Percentiles rank a stretch among this genome's conserved stretches.
Conservation (phyloP, 1,140 invertebrate species). For the Drosophila chauvacae region DNA sequence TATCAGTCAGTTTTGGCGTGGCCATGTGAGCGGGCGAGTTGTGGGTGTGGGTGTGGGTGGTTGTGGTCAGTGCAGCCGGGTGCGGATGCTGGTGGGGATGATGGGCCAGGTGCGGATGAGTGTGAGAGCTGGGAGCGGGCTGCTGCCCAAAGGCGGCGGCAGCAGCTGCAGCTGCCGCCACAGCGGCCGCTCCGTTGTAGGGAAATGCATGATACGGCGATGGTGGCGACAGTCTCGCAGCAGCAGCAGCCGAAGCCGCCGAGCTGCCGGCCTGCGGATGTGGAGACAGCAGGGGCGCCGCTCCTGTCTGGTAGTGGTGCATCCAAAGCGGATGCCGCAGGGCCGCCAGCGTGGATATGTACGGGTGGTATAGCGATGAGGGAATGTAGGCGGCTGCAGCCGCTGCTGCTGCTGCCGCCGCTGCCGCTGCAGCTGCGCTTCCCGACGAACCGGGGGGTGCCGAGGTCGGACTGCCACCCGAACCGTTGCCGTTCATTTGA, state of each 20-base stretch:
- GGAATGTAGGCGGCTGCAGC: slow-evolving; percentile 81
- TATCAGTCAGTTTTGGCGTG: slow-evolving; percentile 81
- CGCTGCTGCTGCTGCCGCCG: slow-evolving; percentile 60
- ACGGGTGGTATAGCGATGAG: slow-evolving; percentile 83
- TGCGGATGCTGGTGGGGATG: slow-evolving; percentile 60
- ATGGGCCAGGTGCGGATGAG: slow-evolving; percentile 61
- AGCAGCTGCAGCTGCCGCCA: slow-evolving; percentile 72
- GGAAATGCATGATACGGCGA: slow-evolving; percentile 75
- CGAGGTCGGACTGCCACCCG: slow-evolving; percentile 43
- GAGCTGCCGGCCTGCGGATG: slow-evolving; percentile 52
- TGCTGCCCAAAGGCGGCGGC: slow-evolving; percentile 68
- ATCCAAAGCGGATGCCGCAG: slow-evolving; percentile 85
- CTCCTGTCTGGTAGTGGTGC: slow-evolving; percentile 85
- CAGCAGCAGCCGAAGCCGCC: slow-evolving; percentile 45
- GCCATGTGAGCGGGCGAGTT: slow-evolving; percentile 65
- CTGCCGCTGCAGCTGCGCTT: slow-evolving; percentile 55
- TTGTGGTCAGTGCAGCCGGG: slow-evolving; percentile 42
- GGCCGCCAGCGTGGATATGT: slow-evolving; percentile 83
- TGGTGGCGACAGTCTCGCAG: slow-evolving; percentile 61
- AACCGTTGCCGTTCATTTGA: slow-evolving; percentile 58
- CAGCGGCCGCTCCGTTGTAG: slow-evolving; percentile 78
- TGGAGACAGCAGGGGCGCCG: slow-evolving; percentile 58
- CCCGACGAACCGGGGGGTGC: slow-evolving; percentile 27
- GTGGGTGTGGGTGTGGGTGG: slow-evolving; percentile 23
- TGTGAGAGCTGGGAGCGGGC: slow-evolving; percentile 41